These are phyloP conservation scores for Heliconius nattereri DNA, from an alignment of 1,140 invertebrate species.

Conservation along the genomic window DNA sequence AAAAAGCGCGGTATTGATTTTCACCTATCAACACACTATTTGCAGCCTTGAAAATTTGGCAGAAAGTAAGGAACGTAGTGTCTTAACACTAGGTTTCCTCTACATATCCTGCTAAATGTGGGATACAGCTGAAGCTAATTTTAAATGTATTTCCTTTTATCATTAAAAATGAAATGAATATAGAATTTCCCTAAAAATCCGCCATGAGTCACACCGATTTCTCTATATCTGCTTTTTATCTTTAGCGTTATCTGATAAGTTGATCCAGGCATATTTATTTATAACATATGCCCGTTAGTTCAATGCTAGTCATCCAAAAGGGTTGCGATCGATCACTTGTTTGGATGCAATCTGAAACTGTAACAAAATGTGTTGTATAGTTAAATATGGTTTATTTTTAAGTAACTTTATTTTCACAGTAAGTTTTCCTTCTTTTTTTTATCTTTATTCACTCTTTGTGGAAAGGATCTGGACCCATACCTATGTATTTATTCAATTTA, in stretches of 20 bases:
- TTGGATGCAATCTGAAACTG: background rate
- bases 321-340: background rate
- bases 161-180: background rate
- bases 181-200: background rate
- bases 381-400: slow-evolving; percentile 29
- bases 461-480: too few species aligned
- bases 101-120: background rate
- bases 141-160: background rate
- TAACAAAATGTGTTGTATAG: slow-evolving; percentile 32
- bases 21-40: background rate
- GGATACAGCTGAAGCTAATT: background rate
- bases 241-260: background rate
- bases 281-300: background rate
- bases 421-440: slow-evolving; percentile 5
- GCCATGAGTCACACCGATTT: background rate
- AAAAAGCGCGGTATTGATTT: background rate
- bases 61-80: background rate
- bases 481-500: too few species aligned
- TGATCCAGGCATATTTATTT: background rate
- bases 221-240: background rate
- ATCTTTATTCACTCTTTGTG: background rate
- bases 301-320: background rate
- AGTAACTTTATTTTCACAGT: slow-evolving; percentile 32
- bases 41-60: background rate
- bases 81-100: background rate